A percentile compares a stretch with the other conserved stretches of the same genome.
Conservation (phyloP, 1,140 invertebrate species). For the Epicauta chinensis region DNA sequence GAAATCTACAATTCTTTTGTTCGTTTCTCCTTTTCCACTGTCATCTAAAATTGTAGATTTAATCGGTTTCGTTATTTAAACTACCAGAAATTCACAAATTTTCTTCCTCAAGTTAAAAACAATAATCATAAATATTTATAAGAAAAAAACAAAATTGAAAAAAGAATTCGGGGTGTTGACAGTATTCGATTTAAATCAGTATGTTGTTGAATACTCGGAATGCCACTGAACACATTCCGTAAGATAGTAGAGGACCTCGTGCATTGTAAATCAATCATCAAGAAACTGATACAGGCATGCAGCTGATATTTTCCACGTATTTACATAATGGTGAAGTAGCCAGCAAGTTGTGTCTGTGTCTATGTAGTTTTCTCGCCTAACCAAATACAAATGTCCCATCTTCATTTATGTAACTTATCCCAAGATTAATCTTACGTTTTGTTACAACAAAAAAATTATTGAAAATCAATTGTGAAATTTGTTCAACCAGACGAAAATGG, state of each 20-base stretch:
- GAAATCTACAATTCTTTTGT: neutral
- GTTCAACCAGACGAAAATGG: neutral
- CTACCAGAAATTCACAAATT: slow-evolving; percentile 1
- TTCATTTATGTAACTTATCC: slow-evolving; percentile 20
- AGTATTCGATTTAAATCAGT: slow-evolving; percentile 18
- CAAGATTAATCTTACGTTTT: neutral
- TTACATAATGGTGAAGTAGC: slow-evolving; percentile 22
- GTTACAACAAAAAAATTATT: neutral
- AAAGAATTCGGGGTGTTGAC: slow-evolving; percentile 23
- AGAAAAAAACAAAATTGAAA: too few relatives aligned
- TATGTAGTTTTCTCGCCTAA: too few relatives aligned
- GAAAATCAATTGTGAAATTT: too few relatives aligned
- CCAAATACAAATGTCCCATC: slow-evolving; percentile 10
- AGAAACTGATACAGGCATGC: slow-evolving; percentile 20
- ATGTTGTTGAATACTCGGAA: slow-evolving; percentile 22
- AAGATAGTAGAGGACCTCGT: slow-evolving; percentile 4
- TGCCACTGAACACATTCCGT: slow-evolving; percentile 24
- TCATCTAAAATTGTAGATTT: slow-evolving; percentile 9
- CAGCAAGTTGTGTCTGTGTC: too few relatives aligned
- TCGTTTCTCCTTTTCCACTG: slow-evolving; percentile 4
- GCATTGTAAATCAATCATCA: slow-evolving; percentile 24
- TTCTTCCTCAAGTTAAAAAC: slow-evolving; percentile 2
- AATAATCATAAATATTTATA: slow-evolving; percentile 5
- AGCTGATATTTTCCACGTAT: slow-evolving; percentile 22
- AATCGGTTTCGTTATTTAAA: slow-evolving; percentile 13